phyloP scores from a whole-genome alignment of 2,797 vertebrate genomes.

The Morus bassanus region DNA sequence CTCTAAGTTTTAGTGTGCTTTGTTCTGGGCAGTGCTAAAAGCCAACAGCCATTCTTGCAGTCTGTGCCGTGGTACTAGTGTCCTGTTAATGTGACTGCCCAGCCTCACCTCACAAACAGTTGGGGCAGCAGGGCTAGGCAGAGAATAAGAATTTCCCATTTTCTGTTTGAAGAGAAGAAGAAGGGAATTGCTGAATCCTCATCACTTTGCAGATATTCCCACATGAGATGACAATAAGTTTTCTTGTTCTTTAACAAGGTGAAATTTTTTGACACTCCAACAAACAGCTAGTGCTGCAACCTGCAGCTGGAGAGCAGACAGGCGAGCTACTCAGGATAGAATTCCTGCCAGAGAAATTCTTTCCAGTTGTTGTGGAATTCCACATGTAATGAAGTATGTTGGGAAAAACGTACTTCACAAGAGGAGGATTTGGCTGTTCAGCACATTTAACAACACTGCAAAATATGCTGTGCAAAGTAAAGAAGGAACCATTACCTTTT shows the following conservation, averaged over 20 bases:
- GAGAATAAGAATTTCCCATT: background rate
- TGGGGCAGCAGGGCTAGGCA: rapidly evolving
- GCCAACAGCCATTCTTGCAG: background rate
- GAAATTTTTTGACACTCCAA: background rate
- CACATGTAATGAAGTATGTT: rapidly evolving
- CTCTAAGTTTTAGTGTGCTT: rapidly evolving
- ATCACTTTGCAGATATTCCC: background rate
- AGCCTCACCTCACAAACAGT: background rate
- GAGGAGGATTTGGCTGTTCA: background rate
- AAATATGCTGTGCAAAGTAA: background rate
- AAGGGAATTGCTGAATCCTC: background rate
- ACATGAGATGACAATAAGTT: background rate
- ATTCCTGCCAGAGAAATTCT: background rate
- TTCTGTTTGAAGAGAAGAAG: background rate
- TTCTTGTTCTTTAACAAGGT: background rate
- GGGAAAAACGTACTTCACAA: background rate
- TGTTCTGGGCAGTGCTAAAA: background rate
- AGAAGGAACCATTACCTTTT: conserved; percentile 62
- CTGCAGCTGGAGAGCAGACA: background rate
- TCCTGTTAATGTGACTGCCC: background rate
- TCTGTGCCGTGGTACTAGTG: rapidly evolving
- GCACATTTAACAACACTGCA: background rate
- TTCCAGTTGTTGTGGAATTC: background rate
- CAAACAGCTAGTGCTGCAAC: background rate
- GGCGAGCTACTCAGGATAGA: background rate